phyloP scores from a whole-genome alignment of 2,113 vertebrate species.

The Mungos mungo region DNA sequence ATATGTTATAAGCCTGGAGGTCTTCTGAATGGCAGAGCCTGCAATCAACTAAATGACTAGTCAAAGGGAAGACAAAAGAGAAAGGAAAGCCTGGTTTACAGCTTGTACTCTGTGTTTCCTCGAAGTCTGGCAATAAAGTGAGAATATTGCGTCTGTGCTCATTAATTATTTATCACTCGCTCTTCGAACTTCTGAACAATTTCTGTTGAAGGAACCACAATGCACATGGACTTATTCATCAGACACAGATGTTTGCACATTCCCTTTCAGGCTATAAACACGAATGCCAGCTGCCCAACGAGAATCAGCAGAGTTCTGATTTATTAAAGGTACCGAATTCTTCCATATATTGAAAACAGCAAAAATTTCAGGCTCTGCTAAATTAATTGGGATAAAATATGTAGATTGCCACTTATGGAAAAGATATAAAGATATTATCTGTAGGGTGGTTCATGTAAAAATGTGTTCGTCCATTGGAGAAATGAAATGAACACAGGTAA shows the following conservation, averaged over 20 bases:
- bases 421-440: conserved; percentile 22
- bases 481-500: conserved; percentile 60
- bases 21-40: conserved; percentile 23
- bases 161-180: conserved; percentile 82
- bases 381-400: conserved; percentile 48
- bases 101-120: conserved; percentile 22
- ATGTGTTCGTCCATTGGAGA: neutral
- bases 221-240: conserved; percentile 74
- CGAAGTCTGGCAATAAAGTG: conserved; percentile 71
- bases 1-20: conserved; percentile 45
- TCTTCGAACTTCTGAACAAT: conserved; percentile 68
- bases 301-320: conserved; percentile 72
- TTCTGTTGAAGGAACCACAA: conserved; percentile 67
- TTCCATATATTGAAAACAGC: conserved; percentile 60
- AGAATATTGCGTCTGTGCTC: conserved; percentile 48
- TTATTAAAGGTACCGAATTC: conserved; percentile 70
- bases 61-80: conserved; percentile 53
- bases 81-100: conserved; percentile 56
- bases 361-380: conserved; percentile 45
- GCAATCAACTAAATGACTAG: conserved; percentile 62
- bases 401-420: neutral
- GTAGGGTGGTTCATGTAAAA: neutral
- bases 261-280: conserved; percentile 79
- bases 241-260: conserved; percentile 78
- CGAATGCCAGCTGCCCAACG: conserved; percentile 76